Conservation (phyloP, 2,888 invertebrate genomes). For the Microchrysa polita region DNA sequence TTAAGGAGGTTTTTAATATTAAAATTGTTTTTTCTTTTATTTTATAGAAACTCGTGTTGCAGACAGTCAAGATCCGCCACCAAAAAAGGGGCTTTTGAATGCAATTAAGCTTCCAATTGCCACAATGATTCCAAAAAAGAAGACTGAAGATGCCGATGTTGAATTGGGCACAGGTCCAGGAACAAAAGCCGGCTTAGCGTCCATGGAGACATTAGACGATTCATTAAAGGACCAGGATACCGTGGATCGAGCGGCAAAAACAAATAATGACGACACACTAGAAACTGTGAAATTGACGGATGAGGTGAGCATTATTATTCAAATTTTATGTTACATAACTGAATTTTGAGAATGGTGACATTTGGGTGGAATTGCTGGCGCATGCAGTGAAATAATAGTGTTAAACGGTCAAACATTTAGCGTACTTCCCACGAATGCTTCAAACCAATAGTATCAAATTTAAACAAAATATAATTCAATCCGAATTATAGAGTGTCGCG, state of each 20-base stretch:
- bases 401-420: too few species aligned
- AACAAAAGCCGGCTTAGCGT: slow-evolving; percentile 78
- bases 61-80: slow-evolving; percentile 56
- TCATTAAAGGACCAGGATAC: slow-evolving; percentile 73
- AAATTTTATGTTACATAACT: too few species aligned
- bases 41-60: slow-evolving; percentile 58
- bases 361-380: too few species aligned
- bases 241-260: slow-evolving; percentile 62
- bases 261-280: slow-evolving; percentile 73
- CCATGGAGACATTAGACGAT: slow-evolving; percentile 84
- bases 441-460: too few species aligned
- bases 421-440: too few species aligned
- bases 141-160: slow-evolving; percentile 63
- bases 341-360: too few species aligned
- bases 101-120: slow-evolving; percentile 73
- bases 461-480: too few species aligned
- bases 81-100: slow-evolving; percentile 68
- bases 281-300: slow-evolving; percentile 73
- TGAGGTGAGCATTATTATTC: slow-evolving; percentile 53
- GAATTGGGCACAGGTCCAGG: slow-evolving; percentile 68
- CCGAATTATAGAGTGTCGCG: too few species aligned
- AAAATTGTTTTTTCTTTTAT: background rate
- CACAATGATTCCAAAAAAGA: slow-evolving; percentile 69
- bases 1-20: background rate
- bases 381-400: too few species aligned